These are phyloP conservation scores for Potamilus streckersoni DNA, from an alignment of 1,140 invertebrate genomes.

Conservation along the genomic window DNA sequence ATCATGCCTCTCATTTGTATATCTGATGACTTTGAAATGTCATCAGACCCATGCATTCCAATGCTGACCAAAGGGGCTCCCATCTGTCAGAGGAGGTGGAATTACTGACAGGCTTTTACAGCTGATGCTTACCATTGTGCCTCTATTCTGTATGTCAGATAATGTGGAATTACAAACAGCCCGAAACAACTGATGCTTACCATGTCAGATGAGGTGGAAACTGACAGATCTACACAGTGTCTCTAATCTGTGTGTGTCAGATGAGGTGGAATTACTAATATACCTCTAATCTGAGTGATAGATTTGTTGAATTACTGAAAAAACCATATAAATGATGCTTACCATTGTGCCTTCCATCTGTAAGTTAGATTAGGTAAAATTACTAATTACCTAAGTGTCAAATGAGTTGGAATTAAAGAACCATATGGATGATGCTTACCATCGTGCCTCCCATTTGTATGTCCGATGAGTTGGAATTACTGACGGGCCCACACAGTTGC, in stretches of 20 bases:
- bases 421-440: slow-evolving; percentile 64
- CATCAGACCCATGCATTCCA: no score
- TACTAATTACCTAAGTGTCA: slow-evolving; percentile 39
- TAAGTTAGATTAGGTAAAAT: slow-evolving; percentile 22
- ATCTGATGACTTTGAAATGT: no score
- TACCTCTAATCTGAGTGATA: slow-evolving; percentile 44
- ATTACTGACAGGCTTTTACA: slow-evolving; percentile 2
- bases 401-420: slow-evolving; percentile 24
- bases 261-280: slow-evolving; percentile 32
- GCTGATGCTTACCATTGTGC: slow-evolving; percentile 49
- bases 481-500: slow-evolving; percentile 61
- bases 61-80: slow-evolving; percentile 55
- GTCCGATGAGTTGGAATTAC: slow-evolving; percentile 25
- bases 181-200: slow-evolving; percentile 25
- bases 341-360: slow-evolving; percentile 56
- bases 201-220: no score
- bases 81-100: slow-evolving; percentile 30
- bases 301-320: slow-evolving; percentile 22
- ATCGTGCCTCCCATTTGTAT: slow-evolving; percentile 49
- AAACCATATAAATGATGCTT: slow-evolving; percentile 61
- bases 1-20: no score
- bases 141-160: slow-evolving; percentile 38
- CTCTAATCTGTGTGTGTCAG: slow-evolving; percentile 39
- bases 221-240: slow-evolving; percentile 5
- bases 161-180: slow-evolving; percentile 14